phyloP scores from a whole-genome alignment of 2,113 vertebrate genomes.

The Carassius gibelio region DNA sequence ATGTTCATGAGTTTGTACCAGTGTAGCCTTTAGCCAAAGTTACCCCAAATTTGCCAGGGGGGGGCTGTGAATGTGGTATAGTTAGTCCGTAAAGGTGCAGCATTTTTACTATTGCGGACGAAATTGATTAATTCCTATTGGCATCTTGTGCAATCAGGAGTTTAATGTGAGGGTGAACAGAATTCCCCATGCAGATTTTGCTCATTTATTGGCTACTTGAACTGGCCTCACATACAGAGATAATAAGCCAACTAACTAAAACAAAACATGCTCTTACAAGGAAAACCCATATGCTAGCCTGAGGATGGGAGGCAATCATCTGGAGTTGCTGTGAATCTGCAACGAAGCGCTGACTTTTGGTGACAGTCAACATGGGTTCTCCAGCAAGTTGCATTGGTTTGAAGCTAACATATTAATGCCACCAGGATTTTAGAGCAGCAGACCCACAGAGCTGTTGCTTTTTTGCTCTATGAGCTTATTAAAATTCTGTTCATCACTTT shows the following conservation, averaged over 20 bases:
- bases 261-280: conserved; percentile 1
- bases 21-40: background rate
- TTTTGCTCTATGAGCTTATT: background rate
- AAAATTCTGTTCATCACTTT: background rate
- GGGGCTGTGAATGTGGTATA: background rate
- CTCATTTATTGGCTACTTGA: background rate
- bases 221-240: background rate
- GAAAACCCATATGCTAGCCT: conserved; percentile 7
- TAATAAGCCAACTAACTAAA: background rate
- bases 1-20: background rate
- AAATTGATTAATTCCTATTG: too few relatives aligned
- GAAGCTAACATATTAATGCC: background rate
- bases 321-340: conserved; percentile 2
- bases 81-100: too few relatives aligned
- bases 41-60: background rate
- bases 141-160: too few relatives aligned
- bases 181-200: too few relatives aligned
- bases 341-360: background rate
- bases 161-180: too few relatives aligned
- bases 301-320: background rate
- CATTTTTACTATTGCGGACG: background rate
- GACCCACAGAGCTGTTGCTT: background rate
- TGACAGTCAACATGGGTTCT: conserved; percentile 36
- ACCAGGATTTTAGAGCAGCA: background rate
- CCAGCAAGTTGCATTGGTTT: background rate